A percentile compares a stretch with the other conserved stretches of the same genome.
Evolutionary conservation across 2,888 invertebrate genomes (phyloP).

Genomic region (Thysanoteuthis rhombus): DNA sequence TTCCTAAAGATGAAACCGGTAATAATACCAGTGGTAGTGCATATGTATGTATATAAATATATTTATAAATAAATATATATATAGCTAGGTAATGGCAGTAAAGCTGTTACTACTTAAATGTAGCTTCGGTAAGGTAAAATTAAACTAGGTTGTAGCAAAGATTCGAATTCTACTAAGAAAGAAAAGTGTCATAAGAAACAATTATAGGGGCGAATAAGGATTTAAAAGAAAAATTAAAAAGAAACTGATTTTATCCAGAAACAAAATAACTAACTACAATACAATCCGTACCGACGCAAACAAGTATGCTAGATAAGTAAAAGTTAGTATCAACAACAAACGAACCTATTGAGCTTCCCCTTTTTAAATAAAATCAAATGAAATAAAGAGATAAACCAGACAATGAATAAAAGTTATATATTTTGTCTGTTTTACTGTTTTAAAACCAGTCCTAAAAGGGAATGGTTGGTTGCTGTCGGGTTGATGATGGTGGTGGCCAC

Average conservation of each 20-base stretch:
- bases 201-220: too few relatives aligned
- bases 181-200: too few relatives aligned
- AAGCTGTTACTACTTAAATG: too few relatives aligned
- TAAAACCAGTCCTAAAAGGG: neutral
- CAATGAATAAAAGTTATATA: neutral
- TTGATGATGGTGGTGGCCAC: neutral
- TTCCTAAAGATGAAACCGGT: neutral
- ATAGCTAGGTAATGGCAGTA: neutral
- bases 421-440: too few relatives aligned
- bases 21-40: neutral
- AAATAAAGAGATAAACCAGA: neutral
- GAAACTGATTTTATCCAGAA: too few relatives aligned
- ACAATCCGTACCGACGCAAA: too few relatives aligned
- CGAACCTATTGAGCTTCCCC: neutral
- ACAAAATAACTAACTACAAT: too few relatives aligned
- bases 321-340: neutral
- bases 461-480: neutral
- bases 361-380: neutral
- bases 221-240: too few relatives aligned
- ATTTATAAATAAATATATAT: constrained; percentile 1
- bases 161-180: too few relatives aligned
- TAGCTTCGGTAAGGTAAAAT: too few relatives aligned
- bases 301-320: neutral
- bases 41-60: neutral
- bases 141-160: too few relatives aligned